Percentiles rank a stretch among this genome's conserved stretches.
phyloP scores from a whole-genome alignment of 2,888 invertebrate species.

The Idaea dimidiata region DNA sequence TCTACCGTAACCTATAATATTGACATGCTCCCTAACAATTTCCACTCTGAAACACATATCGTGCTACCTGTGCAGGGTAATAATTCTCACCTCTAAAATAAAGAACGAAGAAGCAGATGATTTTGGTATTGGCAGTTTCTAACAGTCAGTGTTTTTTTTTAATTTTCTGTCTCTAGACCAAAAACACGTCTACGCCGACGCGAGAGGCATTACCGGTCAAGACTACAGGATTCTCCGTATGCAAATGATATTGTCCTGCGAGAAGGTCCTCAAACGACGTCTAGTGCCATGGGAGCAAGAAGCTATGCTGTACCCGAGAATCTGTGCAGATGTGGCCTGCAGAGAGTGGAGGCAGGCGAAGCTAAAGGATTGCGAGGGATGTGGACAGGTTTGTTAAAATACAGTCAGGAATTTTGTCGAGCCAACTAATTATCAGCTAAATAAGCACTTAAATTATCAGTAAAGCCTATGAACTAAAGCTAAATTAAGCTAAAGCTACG shows the following conservation, averaged over 20 bases:
- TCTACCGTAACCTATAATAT: no score
- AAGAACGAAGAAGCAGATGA: background rate
- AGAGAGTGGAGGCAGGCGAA: slow-evolving; percentile 74
- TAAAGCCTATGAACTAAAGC: background rate
- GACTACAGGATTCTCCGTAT: slow-evolving; percentile 83
- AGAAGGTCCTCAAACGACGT: slow-evolving; percentile 78
- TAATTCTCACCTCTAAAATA: background rate
- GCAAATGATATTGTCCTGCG: slow-evolving; percentile 82
- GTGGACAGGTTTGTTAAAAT: slow-evolving; percentile 74
- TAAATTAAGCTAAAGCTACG: no score
- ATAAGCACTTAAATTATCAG: background rate
- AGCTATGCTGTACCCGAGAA: slow-evolving; percentile 83
- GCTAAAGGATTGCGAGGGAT: slow-evolving; percentile 77
- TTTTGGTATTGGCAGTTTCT: background rate
- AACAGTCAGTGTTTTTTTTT: background rate
- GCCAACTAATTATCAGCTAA: background rate
- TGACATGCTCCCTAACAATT: no score
- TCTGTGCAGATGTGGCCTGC: slow-evolving; percentile 80
- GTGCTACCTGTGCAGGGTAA: no score
- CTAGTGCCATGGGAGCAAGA: slow-evolving; percentile 85
- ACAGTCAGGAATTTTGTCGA: background rate
- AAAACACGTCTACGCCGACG: slow-evolving; percentile 76
- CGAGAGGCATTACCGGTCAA: slow-evolving; percentile 74
- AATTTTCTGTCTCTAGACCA: slow-evolving; percentile 52
- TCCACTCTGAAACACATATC: no score